Evolutionary conservation across 2,797 vertebrate genomes (phyloP).

Genomic region (Threskiornis aethiopicus): DNA sequence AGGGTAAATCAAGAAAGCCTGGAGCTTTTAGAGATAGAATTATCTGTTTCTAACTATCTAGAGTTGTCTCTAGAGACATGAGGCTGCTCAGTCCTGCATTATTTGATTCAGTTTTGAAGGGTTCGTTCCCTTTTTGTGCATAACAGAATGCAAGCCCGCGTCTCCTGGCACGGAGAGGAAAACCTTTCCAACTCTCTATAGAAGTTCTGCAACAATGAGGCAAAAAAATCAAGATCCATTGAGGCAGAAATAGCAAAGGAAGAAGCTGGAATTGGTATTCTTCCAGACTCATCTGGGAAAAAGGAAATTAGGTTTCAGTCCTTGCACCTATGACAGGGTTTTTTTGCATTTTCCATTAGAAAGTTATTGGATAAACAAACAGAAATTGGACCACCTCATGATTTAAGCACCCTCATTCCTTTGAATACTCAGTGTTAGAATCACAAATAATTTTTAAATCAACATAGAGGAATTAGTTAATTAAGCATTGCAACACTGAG

Average conservation of each 20-base stretch:
- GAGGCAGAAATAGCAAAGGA: not conserved
- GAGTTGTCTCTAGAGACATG: not conserved
- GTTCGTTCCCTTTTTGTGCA: not conserved
- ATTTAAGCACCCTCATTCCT: not conserved
- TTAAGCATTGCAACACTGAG: not conserved
- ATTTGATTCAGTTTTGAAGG: not conserved
- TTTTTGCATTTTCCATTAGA: not conserved
- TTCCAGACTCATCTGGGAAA: not conserved
- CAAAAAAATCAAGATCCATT: not conserved
- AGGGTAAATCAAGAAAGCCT: not conserved
- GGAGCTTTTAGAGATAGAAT: not conserved
- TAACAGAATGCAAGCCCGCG: not conserved
- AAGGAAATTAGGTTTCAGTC: not conserved
- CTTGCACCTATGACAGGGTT: not conserved
- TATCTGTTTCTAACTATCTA: not conserved
- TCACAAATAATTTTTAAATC: rapidly evolving
- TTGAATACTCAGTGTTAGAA: not conserved
- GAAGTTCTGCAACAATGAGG: not conserved
- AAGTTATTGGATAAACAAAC: not conserved
- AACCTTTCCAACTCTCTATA: not conserved
- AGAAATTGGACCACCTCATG: not conserved
- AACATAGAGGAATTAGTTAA: not conserved
- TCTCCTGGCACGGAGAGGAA: not conserved
- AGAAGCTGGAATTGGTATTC: not conserved
- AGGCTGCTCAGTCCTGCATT: not conserved